These are phyloP conservation scores for Silurus asotus DNA, from an alignment of 2,113 vertebrate genomes.

Conservation along the genomic window DNA sequence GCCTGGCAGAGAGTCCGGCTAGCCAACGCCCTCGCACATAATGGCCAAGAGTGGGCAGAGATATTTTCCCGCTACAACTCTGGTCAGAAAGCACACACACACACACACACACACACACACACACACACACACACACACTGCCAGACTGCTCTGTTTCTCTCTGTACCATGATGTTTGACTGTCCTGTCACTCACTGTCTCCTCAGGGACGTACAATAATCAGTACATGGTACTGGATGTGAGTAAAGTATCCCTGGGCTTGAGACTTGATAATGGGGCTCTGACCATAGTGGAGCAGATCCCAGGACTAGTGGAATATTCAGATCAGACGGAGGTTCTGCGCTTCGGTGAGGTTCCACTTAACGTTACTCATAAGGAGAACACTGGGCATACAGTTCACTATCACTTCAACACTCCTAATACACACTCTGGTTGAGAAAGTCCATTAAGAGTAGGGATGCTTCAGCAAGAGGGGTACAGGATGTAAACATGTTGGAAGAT, in stretches of 20 bases:
- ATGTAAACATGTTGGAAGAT: neutral
- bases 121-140: neutral
- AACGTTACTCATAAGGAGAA: neutral
- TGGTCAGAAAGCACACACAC: conserved; percentile 69
- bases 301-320: conserved; percentile 85
- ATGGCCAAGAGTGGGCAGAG: conserved; percentile 81
- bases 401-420: neutral
- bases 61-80: conserved; percentile 83
- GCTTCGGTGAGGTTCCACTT: conserved; percentile 74
- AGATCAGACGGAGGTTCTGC: conserved; percentile 84
- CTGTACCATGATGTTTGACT: neutral
- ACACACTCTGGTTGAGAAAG: neutral
- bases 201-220: conserved; percentile 90
- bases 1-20: conserved; percentile 90
- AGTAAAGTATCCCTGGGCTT: conserved; percentile 78
- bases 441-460: neutral
- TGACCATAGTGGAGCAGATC: conserved; percentile 90
- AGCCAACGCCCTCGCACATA: conserved; percentile 82
- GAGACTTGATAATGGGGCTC: conserved; percentile 74
- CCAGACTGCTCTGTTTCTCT: neutral
- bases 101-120: neutral
- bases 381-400: neutral
- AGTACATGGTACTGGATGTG: conserved; percentile 89
- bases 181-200: neutral
- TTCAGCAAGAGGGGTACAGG: neutral